Evolutionary conservation across 2,888 invertebrate species (phyloP).

Genomic region (Pheosia gnoma): DNA sequence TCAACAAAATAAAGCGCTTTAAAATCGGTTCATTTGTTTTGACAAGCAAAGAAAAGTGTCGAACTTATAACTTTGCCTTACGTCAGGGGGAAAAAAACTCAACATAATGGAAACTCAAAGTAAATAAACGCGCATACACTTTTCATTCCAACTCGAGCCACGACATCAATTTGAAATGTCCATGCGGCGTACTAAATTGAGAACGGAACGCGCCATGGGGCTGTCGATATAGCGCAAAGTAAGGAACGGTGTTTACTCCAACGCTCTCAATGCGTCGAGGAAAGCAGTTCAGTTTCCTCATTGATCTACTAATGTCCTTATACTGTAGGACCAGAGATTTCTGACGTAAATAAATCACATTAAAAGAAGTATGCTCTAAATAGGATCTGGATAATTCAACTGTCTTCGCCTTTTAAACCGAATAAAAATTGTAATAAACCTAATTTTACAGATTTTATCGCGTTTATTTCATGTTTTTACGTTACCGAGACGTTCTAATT

Average conservation of each 20-base stretch:
- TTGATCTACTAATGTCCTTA: not conserved
- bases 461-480: no score
- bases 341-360: not conserved
- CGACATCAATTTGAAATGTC: constrained; percentile 5
- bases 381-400: not conserved
- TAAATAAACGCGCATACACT: not conserved
- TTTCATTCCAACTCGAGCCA: not conserved
- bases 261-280: not conserved
- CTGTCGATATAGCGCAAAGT: not conserved
- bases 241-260: constrained; percentile 1
- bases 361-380: not conserved
- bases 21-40: no score
- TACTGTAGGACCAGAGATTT: not conserved
- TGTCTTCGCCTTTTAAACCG: no score
- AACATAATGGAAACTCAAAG: not conserved
- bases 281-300: not conserved
- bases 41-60: no score
- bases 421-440: no score
- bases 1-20: no score
- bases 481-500: no score
- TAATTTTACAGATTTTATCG: no score
- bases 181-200: not conserved
- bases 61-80: no score
- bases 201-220: constrained; percentile 3
- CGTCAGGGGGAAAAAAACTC: not conserved